Evolutionary conservation across 1,140 invertebrate genomes (phyloP).

Genomic region (Ruditapes philippinarum): DNA sequence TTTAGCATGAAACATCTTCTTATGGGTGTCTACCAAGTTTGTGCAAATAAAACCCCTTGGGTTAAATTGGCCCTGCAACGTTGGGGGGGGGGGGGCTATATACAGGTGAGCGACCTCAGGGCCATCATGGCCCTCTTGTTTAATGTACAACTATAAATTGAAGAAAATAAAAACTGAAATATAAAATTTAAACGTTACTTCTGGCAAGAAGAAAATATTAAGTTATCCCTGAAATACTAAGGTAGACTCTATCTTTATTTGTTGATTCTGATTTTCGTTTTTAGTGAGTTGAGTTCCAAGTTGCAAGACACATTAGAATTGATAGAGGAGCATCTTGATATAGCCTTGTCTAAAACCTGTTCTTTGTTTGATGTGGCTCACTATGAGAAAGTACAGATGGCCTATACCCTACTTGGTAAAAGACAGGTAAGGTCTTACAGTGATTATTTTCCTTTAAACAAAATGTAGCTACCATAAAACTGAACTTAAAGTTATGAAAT

Average conservation of each 20-base stretch:
- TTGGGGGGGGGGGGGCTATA: too few species aligned
- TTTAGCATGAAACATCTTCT: too few species aligned
- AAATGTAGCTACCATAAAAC: too few species aligned
- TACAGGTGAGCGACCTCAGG: too few species aligned
- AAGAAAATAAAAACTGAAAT: too few species aligned
- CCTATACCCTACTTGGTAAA: conserved; percentile 90
- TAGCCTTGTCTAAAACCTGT: conserved; percentile 92
- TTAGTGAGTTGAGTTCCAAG: conserved; percentile 91
- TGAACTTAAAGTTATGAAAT: too few species aligned
- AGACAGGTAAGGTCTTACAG: conserved; percentile 80
- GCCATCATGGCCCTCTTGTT: too few species aligned
- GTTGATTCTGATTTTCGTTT: conserved; percentile 57
- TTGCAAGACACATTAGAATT: conserved; percentile 96
- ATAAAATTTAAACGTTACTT: conserved; percentile 7
- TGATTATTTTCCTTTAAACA: too few species aligned
- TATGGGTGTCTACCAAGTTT: too few species aligned
- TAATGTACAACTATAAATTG: too few species aligned
- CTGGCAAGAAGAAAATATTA: not conserved
- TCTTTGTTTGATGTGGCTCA: conserved; percentile 82
- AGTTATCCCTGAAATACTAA: not conserved
- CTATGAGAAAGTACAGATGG: conserved; percentile 91
- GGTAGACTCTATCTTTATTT: not conserved
- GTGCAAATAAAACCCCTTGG: too few species aligned
- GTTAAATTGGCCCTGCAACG: too few species aligned
- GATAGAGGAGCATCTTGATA: conserved; percentile 96